These are phyloP conservation scores for Atherix ibis DNA, from an alignment of 2,888 invertebrate species.

Conservation along the genomic window DNA sequence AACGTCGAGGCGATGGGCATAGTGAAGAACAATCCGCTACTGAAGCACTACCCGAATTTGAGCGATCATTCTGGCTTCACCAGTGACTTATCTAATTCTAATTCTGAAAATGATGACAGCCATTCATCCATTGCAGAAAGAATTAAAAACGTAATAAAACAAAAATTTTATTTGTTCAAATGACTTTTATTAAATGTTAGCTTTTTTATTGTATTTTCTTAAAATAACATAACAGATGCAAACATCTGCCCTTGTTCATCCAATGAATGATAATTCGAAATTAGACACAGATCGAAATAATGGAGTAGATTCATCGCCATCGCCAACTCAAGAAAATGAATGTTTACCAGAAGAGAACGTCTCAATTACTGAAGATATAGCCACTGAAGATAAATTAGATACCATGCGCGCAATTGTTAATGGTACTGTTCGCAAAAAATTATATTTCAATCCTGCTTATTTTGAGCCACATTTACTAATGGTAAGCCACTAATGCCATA, in stretches of 20 bases:
- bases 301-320: constrained; percentile 20
- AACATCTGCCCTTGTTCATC: constrained; percentile 61
- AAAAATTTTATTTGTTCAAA: not conserved
- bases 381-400: constrained; percentile 47
- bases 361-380: constrained; percentile 64
- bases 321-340: constrained; percentile 37
- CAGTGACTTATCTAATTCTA: constrained; percentile 43
- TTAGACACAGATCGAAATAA: constrained; percentile 12
- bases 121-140: constrained; percentile 15
- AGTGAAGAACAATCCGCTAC: constrained; percentile 63
- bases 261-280: constrained; percentile 24
- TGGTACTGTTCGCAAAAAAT: constrained; percentile 57
- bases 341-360: constrained; percentile 71
- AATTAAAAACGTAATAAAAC: constrained; percentile 22
- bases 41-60: constrained; percentile 44
- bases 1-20: constrained; percentile 46
- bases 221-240: constrained; percentile 29
- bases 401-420: constrained; percentile 43
- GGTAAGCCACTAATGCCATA: constrained; percentile 44
- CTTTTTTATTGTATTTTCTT: not conserved
- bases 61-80: constrained; percentile 35
- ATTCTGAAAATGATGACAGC: constrained; percentile 45
- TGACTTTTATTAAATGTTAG: not conserved
- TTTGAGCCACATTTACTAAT: constrained; percentile 74
- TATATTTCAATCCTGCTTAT: constrained; percentile 83